Percentiles rank a stretch among this genome's conserved stretches.
Conservation (phyloP, 1,140 invertebrate species). For the Drosophila pandora region DNA sequence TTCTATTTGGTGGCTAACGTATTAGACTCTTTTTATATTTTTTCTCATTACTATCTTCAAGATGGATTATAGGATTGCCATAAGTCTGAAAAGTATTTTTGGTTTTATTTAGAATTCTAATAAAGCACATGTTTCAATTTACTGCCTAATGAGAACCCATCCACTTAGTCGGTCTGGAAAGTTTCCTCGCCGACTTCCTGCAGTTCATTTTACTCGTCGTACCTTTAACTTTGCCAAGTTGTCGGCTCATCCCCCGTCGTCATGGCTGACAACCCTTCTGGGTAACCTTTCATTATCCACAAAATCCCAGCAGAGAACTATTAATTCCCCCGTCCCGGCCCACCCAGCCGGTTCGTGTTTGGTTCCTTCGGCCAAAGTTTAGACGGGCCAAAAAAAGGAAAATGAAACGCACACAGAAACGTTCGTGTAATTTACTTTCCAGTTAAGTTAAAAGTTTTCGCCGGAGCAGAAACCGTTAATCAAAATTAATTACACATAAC, state of each 20-base stretch:
- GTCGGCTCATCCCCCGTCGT: conserved; percentile 10
- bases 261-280: conserved; percentile 32
- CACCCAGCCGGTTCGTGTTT: background rate
- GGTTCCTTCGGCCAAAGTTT: conserved; percentile 8
- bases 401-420: conserved; percentile 33
- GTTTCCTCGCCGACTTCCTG: conserved; percentile 9
- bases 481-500: conserved; percentile 78
- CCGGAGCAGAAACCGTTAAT: conserved; percentile 66
- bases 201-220: background rate
- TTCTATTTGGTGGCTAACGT: no score
- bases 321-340: conserved; percentile 4
- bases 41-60: no score
- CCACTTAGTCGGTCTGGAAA: conserved; percentile 19
- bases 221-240: conserved; percentile 21
- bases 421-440: conserved; percentile 58
- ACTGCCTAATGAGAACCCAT: conserved; percentile 2
- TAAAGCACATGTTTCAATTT: conserved; percentile 7
- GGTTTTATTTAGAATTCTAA: conserved; percentile 2
- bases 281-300: conserved; percentile 45
- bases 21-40: no score
- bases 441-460: conserved; percentile 71
- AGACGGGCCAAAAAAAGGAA: conserved; percentile 15
- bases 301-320: conserved; percentile 30
- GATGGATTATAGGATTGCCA: no score
- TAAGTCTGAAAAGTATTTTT: background rate